Base-by-base conservation (phyloP, 2,113 vertebrate genomes). In the Pygoscelis antarcticus region DNA sequence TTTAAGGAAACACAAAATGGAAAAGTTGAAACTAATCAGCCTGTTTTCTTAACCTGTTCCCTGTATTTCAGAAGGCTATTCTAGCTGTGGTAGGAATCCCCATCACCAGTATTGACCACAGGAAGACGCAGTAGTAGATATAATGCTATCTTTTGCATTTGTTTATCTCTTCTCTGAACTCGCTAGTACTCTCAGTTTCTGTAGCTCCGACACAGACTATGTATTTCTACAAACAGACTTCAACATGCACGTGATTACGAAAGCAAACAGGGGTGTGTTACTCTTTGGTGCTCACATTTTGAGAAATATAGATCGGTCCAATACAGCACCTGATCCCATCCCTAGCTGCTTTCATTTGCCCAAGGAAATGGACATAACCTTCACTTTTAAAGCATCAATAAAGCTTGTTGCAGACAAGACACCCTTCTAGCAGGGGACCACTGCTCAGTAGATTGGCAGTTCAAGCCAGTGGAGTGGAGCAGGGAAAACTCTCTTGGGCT, bases 321-420 rank as follows among this genome's bases (percentile, higher is more conserved):
- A 92, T 27, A 54, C 81, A 97, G 97, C 98, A 99, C 98, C 98
- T 98, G 98, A 98, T 98, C 97, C 96, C 75, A 94, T 94, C 98
- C 97, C 97, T 96, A 21, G 94, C 82, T 76, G 97, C 97, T 98
- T 97, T 97, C 97, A 98, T 97, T 96, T 98, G 97, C 96, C 96
- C 97, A 97, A 97, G 96, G 97, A 99, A 99, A 98, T 76, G 95
- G 98, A 98, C 97, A 96, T 88, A 98, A 97, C 97, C 97, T 98
- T 98, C 97, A 93, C 98, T 97, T 93, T 93, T 54, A 71, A 97
- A 98, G 97, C 98, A 98, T 97, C 97, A 97, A 98, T 98, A 98
- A 98, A 98, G 97, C 95, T 98, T 97, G 98, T 82, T 97, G 96
- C 90, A 97, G 93, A 95, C 78, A 94, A 95, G 61, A 60, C 46